Evolutionary conservation across 2,797 vertebrate genomes (phyloP).

Genomic region (Galagoides demidoff): DNA sequence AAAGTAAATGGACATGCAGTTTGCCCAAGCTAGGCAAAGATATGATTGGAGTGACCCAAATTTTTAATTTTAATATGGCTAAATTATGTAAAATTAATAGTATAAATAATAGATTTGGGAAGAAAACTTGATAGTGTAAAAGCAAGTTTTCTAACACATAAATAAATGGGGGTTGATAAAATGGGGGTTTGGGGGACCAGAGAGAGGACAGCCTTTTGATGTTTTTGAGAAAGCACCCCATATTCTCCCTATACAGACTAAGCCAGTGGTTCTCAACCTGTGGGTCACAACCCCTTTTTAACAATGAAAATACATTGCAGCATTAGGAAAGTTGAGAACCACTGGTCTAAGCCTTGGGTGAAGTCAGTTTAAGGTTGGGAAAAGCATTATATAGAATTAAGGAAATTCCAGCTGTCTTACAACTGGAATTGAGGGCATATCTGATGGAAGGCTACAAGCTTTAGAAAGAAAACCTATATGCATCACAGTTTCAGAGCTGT

Average conservation of each 20-base stretch:
- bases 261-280: no score
- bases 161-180: background rate
- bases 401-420: background rate
- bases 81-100: background rate
- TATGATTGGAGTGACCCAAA: background rate
- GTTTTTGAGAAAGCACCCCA: background rate
- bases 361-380: background rate
- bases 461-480: background rate
- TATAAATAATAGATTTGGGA: background rate
- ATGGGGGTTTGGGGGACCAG: background rate
- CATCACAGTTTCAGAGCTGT: background rate
- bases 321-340: no score
- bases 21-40: background rate
- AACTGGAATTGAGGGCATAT: background rate
- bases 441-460: background rate
- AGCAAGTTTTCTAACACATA: background rate
- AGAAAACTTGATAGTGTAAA: background rate
- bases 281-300: no score
- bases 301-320: no score
- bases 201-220: background rate
- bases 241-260: background rate
- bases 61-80: constrained; percentile 8
- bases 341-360: background rate
- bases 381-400: background rate
- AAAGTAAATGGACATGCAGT: background rate